Evolutionary conservation across 2,113 vertebrate genomes (phyloP).

Genomic region (Saccopteryx bilineata): DNA sequence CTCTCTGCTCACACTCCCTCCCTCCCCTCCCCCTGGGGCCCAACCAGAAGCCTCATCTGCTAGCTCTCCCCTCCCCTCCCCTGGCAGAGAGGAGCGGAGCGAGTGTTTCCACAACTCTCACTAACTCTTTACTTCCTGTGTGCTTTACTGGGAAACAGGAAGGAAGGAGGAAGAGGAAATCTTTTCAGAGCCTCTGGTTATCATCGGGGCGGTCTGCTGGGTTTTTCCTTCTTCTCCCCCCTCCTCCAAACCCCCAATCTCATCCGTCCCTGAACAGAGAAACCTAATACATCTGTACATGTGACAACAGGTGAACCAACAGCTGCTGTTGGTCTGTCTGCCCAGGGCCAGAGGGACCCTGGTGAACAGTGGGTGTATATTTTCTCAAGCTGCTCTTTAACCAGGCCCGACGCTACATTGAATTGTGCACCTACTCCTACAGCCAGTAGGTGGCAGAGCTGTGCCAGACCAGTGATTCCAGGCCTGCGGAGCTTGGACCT

Average conservation of each 20-base stretch:
- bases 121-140: not conserved
- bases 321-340: not conserved
- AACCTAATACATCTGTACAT: not conserved
- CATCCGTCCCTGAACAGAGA: not conserved
- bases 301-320: not conserved
- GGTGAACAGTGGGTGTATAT: not conserved
- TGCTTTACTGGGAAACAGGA: not conserved
- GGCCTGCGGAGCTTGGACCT: fast-evolving
- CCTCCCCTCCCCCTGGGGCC: not conserved
- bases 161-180: conserved; percentile 31
- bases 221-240: not conserved
- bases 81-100: not conserved
- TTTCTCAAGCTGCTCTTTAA: conserved; percentile 12
- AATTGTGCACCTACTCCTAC: conserved; percentile 16
- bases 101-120: not conserved
- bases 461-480: conserved; percentile 47
- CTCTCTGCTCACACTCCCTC: not conserved
- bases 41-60: not conserved
- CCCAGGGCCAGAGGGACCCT: not conserved
- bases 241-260: not conserved
- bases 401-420: fast-evolving
- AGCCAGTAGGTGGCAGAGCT: conserved; percentile 83
- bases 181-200: conserved; percentile 51
- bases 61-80: not conserved
- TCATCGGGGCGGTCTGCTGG: not conserved